Conservation (phyloP, 2,113 vertebrate genomes). For the Ammospiza nelsoni region DNA sequence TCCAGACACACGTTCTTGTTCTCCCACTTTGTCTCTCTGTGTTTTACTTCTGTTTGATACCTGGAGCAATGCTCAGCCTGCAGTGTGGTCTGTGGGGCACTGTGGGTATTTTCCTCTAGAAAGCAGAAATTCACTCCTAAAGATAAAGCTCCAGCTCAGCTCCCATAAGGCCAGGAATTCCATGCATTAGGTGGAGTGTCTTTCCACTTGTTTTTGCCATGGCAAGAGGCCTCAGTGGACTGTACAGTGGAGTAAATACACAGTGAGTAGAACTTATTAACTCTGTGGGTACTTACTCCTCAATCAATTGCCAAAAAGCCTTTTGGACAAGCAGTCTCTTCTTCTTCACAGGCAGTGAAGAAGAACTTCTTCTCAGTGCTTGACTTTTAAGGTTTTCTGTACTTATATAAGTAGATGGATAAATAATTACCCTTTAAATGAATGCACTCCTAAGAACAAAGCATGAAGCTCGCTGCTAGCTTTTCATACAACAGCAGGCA, state of each 20-base stretch:
- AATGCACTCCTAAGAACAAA: not conserved
- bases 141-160: not conserved
- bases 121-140: not conserved
- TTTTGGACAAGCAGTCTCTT: not conserved
- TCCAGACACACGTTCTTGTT: not conserved
- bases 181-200: not conserved
- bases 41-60: not conserved
- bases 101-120: not conserved
- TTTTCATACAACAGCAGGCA: not conserved
- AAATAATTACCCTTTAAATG: not conserved
- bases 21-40: not conserved
- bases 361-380: not conserved
- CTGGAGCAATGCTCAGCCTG: not conserved
- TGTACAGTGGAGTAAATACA: not conserved
- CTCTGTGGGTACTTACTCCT: not conserved
- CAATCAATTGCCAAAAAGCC: not conserved
- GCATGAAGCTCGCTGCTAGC: not conserved
- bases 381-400: not conserved
- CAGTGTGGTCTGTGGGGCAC: not conserved
- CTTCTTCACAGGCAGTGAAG: not conserved
- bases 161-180: not conserved
- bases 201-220: not conserved
- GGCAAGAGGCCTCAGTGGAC: not conserved
- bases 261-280: not conserved
- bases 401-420: not conserved